Evolutionary conservation across 2,888 invertebrate genomes (phyloP).

Genomic region (Flexamia atlantica): DNA sequence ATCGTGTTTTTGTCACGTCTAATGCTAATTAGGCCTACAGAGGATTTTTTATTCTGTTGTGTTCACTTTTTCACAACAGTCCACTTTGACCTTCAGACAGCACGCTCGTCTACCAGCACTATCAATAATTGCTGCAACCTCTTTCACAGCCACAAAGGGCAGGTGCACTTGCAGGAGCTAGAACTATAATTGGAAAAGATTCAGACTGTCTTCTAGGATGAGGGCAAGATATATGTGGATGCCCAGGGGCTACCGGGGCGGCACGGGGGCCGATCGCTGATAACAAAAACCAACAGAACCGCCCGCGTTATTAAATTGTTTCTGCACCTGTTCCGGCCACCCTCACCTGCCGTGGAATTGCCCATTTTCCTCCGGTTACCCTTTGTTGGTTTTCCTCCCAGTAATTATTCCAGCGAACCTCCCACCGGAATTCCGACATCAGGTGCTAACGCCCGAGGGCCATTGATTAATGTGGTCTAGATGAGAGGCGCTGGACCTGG

Average conservation of each 20-base stretch:
- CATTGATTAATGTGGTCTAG: constrained; percentile 36
- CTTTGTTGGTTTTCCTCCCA: constrained; percentile 52
- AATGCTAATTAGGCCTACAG: too few relatives aligned
- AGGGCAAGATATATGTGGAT: constrained; percentile 22
- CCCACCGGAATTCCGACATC: constrained; percentile 26
- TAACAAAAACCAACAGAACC: constrained; percentile 55
- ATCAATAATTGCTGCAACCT: too few relatives aligned
- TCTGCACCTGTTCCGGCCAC: constrained; percentile 29
- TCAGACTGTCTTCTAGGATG: neutral
- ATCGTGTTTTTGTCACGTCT: too few relatives aligned
- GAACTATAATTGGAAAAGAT: constrained; percentile 31
- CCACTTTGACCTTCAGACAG: too few relatives aligned
- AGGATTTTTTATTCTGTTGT: too few relatives aligned
- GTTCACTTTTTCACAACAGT: too few relatives aligned
- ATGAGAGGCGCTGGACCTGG: neutral
- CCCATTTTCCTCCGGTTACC: constrained; percentile 40
- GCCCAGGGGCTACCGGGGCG: neutral
- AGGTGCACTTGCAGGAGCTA: neutral
- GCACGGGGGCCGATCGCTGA: neutral
- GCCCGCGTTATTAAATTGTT: constrained; percentile 56
- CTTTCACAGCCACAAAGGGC: neutral
- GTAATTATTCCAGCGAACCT: constrained; percentile 12
- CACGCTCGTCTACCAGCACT: too few relatives aligned
- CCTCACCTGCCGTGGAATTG: constrained; percentile 16
- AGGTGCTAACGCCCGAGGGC: constrained; percentile 12